Conservation (phyloP, 1,140 invertebrate genomes). For the Potamilus streckersoni region DNA sequence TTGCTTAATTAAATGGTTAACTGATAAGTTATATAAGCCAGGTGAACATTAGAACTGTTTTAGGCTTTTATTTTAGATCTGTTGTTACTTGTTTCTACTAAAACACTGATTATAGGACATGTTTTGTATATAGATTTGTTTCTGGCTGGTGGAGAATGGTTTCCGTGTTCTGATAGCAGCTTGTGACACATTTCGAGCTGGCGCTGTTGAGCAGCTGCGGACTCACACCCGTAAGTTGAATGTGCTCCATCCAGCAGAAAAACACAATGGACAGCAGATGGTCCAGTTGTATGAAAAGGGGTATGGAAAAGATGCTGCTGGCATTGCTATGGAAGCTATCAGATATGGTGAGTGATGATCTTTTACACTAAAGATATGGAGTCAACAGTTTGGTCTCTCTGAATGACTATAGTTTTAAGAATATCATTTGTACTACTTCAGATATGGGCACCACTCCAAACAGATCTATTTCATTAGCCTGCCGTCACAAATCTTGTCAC, state of each 20-base stretch:
- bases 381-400: too few species aligned
- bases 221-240: constrained; percentile 96
- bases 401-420: too few species aligned
- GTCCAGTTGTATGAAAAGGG: constrained; percentile 97
- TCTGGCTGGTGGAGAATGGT: constrained; percentile 99
- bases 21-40: too few species aligned
- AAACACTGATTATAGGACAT: too few species aligned
- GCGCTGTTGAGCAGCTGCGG: constrained; percentile 97
- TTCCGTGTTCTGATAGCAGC: constrained; percentile 97
- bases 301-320: constrained; percentile 99
- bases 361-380: neutral
- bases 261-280: constrained; percentile 73
- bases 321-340: constrained; percentile 97
- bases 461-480: too few species aligned
- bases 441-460: too few species aligned
- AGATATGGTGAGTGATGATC: constrained; percentile 73
- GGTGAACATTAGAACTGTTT: too few species aligned
- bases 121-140: constrained; percentile 82
- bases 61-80: too few species aligned
- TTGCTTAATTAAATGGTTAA: too few species aligned
- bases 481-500: too few species aligned
- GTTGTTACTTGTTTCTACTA: too few species aligned
- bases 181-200: constrained; percentile 99
- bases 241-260: constrained; percentile 87
- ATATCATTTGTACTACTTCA: too few species aligned